A percentile compares a stretch with the other conserved stretches of the same genome.
phyloP scores from a whole-genome alignment of 2,888 invertebrate species.

The Leptothorax acervorum region DNA sequence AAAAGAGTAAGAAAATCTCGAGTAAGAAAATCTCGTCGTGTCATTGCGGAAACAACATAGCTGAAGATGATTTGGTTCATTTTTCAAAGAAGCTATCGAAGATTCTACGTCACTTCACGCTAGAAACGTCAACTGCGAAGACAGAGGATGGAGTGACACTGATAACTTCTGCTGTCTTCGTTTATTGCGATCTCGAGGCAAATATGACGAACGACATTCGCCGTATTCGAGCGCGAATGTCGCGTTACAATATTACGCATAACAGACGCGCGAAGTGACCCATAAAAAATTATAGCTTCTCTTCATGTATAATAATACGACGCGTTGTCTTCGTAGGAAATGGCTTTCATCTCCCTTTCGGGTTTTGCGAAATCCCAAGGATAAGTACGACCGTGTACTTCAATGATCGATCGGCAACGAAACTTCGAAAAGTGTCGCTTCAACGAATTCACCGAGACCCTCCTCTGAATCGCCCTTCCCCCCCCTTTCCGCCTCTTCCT shows the following conservation, averaged over 20 bases:
- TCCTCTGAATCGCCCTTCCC: background rate
- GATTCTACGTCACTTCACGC: background rate
- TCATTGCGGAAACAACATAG: background rate
- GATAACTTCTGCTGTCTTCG: background rate
- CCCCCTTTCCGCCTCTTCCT: background rate
- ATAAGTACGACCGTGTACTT: slow-evolving; percentile 35
- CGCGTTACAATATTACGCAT: background rate
- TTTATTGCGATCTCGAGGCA: background rate
- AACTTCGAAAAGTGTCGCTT: slow-evolving; percentile 54
- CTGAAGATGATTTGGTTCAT: background rate
- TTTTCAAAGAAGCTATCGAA: background rate
- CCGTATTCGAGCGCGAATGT: background rate
- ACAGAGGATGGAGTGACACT: background rate
- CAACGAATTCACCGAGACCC: slow-evolving; percentile 44
- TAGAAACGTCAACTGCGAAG: background rate
- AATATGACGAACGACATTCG: background rate
- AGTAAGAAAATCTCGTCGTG: background rate
- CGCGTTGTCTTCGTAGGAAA: background rate
- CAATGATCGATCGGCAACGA: slow-evolving; percentile 51
- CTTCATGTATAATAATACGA: slow-evolving; percentile 7
- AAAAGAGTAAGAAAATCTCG: background rate
- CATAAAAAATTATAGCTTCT: background rate
- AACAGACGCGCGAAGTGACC: background rate
- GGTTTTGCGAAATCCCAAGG: slow-evolving; percentile 22
- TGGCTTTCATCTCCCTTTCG: background rate